Conservation (phyloP, 2,888 invertebrate genomes). For the Eupithecia subfuscata region DNA sequence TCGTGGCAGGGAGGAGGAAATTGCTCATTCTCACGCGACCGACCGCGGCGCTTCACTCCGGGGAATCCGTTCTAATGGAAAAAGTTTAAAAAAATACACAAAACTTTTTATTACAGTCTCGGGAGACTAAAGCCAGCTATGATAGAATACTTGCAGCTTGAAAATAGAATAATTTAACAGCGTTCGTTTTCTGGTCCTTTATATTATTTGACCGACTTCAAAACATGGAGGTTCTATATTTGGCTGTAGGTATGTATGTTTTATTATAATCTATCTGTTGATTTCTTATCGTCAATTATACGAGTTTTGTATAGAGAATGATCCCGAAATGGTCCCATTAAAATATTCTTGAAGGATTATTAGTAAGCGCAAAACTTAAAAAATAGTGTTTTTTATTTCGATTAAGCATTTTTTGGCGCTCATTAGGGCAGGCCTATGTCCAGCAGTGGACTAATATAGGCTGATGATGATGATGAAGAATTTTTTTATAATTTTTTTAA, state of each 20-base stretch:
- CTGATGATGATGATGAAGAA: too few species aligned
- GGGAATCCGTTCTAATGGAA: constrained; percentile 79
- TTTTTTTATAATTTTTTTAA: too few species aligned
- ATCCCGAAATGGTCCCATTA: too few species aligned
- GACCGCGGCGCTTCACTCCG: constrained; percentile 68
- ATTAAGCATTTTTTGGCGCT: too few species aligned
- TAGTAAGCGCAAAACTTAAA: background rate
- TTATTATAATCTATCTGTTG: background rate
- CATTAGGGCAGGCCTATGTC: too few species aligned
- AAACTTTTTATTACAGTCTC: constrained; percentile 73
- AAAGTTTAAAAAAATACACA: constrained; percentile 80
- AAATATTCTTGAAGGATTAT: background rate
- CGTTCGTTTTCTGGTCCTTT: background rate
- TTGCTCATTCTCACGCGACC: constrained; percentile 83
- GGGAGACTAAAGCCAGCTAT: constrained; percentile 54
- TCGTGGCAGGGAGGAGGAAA: constrained; percentile 80
- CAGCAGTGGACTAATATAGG: too few species aligned
- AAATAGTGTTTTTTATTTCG: background rate
- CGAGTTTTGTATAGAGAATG: background rate
- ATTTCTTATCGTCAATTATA: background rate
- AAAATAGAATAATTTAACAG: constrained; percentile 39
- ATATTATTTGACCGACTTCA: background rate
- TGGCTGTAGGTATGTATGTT: too few species aligned
- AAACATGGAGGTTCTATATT: background rate
- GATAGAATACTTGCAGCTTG: constrained; percentile 38